These are phyloP conservation scores for Panthera tigris DNA, from an alignment of 2,113 vertebrate genomes.

Conservation along the genomic window DNA sequence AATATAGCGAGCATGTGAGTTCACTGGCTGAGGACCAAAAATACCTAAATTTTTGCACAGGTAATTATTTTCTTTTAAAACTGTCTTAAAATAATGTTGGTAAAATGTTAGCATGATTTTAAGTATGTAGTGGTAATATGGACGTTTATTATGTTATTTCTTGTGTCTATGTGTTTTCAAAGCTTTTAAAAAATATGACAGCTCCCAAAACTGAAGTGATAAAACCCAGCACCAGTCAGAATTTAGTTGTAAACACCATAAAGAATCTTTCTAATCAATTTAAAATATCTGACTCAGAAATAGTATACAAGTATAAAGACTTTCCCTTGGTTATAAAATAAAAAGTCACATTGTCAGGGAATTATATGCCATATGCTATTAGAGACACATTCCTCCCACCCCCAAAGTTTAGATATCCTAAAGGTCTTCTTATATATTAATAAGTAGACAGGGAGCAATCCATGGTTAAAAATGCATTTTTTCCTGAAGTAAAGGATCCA, in stretches of 20 bases:
- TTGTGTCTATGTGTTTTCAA: neutral
- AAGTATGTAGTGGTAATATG: neutral
- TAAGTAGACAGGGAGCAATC: neutral
- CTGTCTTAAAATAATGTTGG: neutral
- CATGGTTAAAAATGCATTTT: neutral
- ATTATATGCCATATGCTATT: neutral
- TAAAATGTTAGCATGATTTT: neutral
- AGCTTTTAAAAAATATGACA: neutral
- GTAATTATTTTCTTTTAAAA: neutral
- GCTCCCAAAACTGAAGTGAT: neutral
- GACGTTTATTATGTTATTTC: neutral
- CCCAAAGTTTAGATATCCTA: neutral
- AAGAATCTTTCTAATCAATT: neutral
- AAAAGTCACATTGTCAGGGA: neutral
- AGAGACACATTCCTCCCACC: rapidly evolving
- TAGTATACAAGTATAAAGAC: neutral
- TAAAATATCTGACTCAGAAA: neutral
- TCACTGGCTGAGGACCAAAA: neutral
- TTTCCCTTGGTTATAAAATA: neutral
- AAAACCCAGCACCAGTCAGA: neutral
- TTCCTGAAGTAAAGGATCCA: neutral
- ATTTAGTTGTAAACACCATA: neutral
- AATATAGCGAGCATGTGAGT: neutral
- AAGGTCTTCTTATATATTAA: neutral
- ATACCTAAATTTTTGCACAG: neutral